These are phyloP conservation scores for Pasiphila rectangulata DNA, from an alignment of 2,888 invertebrate species.

Conservation along the genomic window DNA sequence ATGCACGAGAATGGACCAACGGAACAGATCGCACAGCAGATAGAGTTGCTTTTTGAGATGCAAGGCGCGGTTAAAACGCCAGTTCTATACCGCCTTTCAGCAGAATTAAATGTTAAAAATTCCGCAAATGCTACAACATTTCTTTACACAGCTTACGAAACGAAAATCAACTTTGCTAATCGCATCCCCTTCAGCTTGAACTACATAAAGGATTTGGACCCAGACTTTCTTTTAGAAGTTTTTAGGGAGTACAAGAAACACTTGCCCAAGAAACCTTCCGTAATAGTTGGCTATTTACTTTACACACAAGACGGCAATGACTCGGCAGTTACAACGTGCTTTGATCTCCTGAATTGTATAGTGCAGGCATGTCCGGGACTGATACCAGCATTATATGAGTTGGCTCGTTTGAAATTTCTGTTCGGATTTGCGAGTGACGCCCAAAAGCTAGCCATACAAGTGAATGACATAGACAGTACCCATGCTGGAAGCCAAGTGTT, in stretches of 20 bases:
- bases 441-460: conserved; percentile 84
- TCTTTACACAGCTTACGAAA: conserved; percentile 83
- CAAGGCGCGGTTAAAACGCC: conserved; percentile 85
- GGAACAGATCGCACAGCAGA: conserved; percentile 90
- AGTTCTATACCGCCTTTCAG: conserved; percentile 84
- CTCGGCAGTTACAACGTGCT: conserved; percentile 76
- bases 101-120: conserved; percentile 81
- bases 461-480: conserved; percentile 88
- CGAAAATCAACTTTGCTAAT: conserved; percentile 58
- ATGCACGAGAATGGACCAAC: conserved; percentile 85
- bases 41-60: conserved; percentile 92
- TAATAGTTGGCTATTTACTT: conserved; percentile 67
- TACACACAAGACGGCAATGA: conserved; percentile 72
- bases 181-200: conserved; percentile 85
- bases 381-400: conserved; percentile 83
- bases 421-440: conserved; percentile 89
- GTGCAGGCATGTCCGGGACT: conserved; percentile 91
- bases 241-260: conserved; percentile 88
- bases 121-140: conserved; percentile 78
- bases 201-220: conserved; percentile 89
- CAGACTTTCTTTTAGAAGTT: conserved; percentile 91
- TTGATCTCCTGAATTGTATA: conserved; percentile 86
- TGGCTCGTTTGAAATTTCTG: conserved; percentile 90
- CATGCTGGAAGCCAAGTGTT: conserved; percentile 92
- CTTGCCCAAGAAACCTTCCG: conserved; percentile 83